These are phyloP conservation scores for Tetranychus truncatus DNA, from an alignment of 2,888 invertebrate genomes.

Conservation along the genomic window DNA sequence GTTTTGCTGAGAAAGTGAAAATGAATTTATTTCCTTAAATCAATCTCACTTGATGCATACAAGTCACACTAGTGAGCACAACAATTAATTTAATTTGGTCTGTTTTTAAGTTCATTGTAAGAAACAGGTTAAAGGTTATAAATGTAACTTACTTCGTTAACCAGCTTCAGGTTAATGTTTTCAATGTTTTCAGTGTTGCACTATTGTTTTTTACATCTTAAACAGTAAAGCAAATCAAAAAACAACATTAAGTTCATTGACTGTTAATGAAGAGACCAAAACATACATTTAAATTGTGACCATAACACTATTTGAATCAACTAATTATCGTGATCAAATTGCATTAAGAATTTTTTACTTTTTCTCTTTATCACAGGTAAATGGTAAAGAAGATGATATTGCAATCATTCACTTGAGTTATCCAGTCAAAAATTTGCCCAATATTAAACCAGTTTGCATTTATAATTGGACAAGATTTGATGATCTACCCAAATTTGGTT, in stretches of 20 bases:
- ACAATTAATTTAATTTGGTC: not conserved
- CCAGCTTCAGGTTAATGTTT: not conserved
- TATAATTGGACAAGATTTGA: not conserved
- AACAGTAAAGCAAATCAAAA: too few species aligned
- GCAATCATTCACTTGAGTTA: not conserved
- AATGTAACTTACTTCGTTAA: not conserved
- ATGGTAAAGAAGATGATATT: not conserved
- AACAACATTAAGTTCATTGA: not conserved
- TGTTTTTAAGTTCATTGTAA: not conserved
- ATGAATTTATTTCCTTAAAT: not conserved
- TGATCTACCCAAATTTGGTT: not conserved
- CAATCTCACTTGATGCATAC: not conserved
- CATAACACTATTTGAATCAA: too few species aligned
- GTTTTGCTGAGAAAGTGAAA: too few species aligned
- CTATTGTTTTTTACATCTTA: too few species aligned
- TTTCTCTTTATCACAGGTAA: not conserved
- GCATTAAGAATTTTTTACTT: too few species aligned
- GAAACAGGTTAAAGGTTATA: not conserved
- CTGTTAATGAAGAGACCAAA: not conserved
- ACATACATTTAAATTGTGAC: too few species aligned
- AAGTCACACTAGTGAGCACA: not conserved
- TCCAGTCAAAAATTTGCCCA: not conserved
- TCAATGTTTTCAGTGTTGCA: too few species aligned
- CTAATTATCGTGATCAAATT: too few species aligned
- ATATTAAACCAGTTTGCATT: not conserved